phyloP scores from a whole-genome alignment of 1,140 invertebrate species.

The Aphelenchoides fujianensis region DNA sequence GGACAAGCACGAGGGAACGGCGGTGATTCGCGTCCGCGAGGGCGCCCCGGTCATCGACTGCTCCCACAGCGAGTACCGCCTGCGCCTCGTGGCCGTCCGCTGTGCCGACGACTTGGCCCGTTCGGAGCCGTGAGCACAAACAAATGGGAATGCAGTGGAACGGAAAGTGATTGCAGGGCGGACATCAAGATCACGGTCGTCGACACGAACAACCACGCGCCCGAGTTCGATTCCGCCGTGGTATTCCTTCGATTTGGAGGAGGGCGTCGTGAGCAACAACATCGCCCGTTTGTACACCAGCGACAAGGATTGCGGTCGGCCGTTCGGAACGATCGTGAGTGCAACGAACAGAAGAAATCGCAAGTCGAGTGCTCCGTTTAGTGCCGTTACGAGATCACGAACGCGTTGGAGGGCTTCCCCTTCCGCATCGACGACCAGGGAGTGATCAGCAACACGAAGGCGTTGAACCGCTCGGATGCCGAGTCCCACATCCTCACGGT shows the following conservation, averaged over 20 bases:
- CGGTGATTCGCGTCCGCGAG: slow-evolving; percentile 46
- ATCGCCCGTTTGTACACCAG: slow-evolving; percentile 53
- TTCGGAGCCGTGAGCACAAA: slow-evolving; percentile 48
- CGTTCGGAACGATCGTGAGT: too few relatives aligned
- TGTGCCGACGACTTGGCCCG: slow-evolving; percentile 53
- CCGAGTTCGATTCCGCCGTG: slow-evolving; percentile 62
- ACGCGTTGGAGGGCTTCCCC: slow-evolving; percentile 56
- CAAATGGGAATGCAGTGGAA: slow-evolving; percentile 30
- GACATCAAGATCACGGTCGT: slow-evolving; percentile 57
- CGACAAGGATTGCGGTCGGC: slow-evolving; percentile 30
- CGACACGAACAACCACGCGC: slow-evolving; percentile 60
- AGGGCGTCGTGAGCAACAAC: slow-evolving; percentile 49
- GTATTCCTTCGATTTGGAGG: slow-evolving; percentile 60
- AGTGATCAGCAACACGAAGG: slow-evolving; percentile 49
- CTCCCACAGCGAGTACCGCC: slow-evolving; percentile 39
- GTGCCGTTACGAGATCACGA: slow-evolving; percentile 62
- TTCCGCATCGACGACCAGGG: slow-evolving; percentile 58
- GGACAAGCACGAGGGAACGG: slow-evolving; percentile 50
- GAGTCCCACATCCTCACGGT: slow-evolving; percentile 61
- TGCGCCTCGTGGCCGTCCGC: slow-evolving; percentile 49
- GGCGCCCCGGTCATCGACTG: slow-evolving; percentile 50
- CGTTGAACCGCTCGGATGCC: slow-evolving; percentile 51
- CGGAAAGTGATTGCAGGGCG: slow-evolving; percentile 45
- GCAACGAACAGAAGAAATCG: not conserved
- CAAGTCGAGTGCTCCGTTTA: slow-evolving; percentile 19